These are phyloP conservation scores for Ailurus styani DNA, from an alignment of 2,113 vertebrate species.

Conservation along the genomic window DNA sequence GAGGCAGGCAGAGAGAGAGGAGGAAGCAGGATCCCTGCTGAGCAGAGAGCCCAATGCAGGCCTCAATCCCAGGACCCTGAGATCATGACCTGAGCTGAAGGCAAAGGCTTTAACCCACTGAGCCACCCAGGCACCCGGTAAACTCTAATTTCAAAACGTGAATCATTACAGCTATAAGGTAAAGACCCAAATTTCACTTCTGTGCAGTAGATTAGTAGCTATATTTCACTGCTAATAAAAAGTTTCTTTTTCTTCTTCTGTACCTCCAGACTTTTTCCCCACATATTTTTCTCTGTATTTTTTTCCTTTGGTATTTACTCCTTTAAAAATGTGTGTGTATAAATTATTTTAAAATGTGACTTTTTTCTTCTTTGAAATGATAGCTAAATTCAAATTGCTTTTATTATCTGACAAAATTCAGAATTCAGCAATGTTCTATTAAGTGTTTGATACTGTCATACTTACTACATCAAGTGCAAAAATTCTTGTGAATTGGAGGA, in stretches of 20 bases:
- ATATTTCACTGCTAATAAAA: neutral
- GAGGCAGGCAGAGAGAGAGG: too few relatives aligned
- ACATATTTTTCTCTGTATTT: neutral
- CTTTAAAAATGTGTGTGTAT: neutral
- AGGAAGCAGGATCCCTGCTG: too few relatives aligned
- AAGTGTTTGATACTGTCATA: neutral
- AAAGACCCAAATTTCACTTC: neutral
- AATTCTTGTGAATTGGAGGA: neutral
- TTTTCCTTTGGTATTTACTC: neutral
- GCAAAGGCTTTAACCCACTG: too few relatives aligned
- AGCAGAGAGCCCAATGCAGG: too few relatives aligned
- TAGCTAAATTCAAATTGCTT: neutral
- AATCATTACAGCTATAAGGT: neutral
- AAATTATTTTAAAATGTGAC: neutral
- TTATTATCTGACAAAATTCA: neutral
- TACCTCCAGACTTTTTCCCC: neutral
- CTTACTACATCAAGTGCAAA: neutral
- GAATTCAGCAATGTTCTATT: neutral
- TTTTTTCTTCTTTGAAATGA: slow-evolving; percentile 6
- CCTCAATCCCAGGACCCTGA: too few relatives aligned
- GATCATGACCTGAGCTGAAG: too few relatives aligned
- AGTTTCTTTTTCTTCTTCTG: neutral
- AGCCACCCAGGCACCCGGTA: too few relatives aligned
- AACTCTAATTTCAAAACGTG: slow-evolving; percentile 3
- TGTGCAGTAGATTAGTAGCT: neutral